phyloP scores from a whole-genome alignment of 2,888 invertebrate species.

The Galeruca laticollis region DNA sequence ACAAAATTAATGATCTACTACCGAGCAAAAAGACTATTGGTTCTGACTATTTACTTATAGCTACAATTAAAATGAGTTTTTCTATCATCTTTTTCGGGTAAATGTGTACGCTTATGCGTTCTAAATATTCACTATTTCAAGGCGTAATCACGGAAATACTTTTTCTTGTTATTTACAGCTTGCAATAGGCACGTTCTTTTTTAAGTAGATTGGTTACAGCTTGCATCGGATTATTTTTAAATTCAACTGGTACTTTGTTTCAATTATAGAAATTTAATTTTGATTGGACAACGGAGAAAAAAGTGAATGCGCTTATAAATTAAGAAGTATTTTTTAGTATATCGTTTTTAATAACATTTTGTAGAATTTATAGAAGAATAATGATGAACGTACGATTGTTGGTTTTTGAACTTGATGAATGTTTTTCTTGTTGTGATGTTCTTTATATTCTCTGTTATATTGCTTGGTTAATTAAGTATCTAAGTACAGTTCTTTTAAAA shows the following conservation, averaged over 20 bases:
- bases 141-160: conserved; percentile 58
- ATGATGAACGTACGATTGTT: no score
- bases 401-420: no score
- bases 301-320: conserved; percentile 10
- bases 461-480: no score
- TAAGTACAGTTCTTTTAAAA: no score
- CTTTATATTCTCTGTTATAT: no score
- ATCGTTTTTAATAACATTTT: no score
- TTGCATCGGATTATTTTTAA: conserved; percentile 43
- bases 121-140: conserved; percentile 52
- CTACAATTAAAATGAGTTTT: not conserved
- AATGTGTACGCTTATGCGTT: conserved; percentile 28
- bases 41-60: no score
- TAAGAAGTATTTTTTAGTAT: no score
- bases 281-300: conserved; percentile 22
- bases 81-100: not conserved
- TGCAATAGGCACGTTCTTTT: conserved; percentile 41
- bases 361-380: no score
- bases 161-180: conserved; percentile 37
- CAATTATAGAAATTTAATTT: conserved; percentile 34
- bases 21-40: no score
- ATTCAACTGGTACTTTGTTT: conserved; percentile 33
- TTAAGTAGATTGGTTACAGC: conserved; percentile 47
- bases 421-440: no score
- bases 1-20: no score